Base-by-base conservation (phyloP, 2,113 vertebrate genomes). In the Choloepus hoffmanni region DNA sequence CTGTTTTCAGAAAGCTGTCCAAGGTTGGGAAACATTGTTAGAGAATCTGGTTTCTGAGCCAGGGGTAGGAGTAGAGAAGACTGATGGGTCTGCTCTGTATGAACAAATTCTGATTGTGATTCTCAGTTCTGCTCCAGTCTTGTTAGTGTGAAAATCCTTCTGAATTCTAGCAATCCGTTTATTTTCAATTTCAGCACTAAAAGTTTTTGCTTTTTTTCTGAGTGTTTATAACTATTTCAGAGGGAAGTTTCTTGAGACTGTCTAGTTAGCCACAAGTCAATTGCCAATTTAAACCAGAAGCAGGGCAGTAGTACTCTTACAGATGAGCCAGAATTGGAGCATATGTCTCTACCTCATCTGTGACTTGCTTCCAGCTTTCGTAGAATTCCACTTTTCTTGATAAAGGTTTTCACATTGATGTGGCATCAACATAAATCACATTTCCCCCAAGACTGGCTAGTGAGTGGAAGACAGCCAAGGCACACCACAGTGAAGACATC, bases 381-480 rank as follows among this genome's bases (percentile, higher is more conserved):
- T 65, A 73, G 81, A 95, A 26, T 87, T 93, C 74, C 83, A 7
- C 67, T 95, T 90, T 79, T 67, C 86, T 89, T 81, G 63, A 92
- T 92, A 18, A 86, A 92, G 65, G 90, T 95, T 95, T 97, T 96
- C 83, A 95, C 70, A 84, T 85, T 76, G 93, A 92, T 84, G 30
- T 92, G 89, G 85, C n/a, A 36, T 96, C 73, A 90, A 33, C 83
- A 77, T 97, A 95, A 97, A 97, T 97, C 96, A 89, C 13, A 14
- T 92, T 95, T 87, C 70, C 72, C 86, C 79, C 63, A 70, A 94
- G 78, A 96, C 88, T 93, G 93, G 81, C 91, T 93, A 88, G 92
- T 83, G 84, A 77, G 60, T 96, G 96, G 96, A 97, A 96, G 95
- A 86, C 73, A 85, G 95, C 97, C 97, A 97, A 95, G 91, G 70